Conservation (phyloP, 1,140 invertebrate genomes). For the Caenorhabditis latens region DNA sequence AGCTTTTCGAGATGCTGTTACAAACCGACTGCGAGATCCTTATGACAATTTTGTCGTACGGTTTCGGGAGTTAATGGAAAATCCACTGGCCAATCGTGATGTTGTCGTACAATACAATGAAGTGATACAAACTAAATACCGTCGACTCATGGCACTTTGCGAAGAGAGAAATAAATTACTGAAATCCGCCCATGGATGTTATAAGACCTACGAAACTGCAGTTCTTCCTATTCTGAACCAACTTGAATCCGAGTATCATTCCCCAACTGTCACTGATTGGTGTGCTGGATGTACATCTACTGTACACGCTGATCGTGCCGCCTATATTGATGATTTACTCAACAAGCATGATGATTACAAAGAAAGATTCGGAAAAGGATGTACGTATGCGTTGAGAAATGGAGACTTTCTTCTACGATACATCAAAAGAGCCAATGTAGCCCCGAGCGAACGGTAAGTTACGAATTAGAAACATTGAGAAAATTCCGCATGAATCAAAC, state of each 20-base stretch:
- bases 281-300: slow-evolving; percentile 38
- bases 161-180: slow-evolving; percentile 52
- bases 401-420: slow-evolving; percentile 66
- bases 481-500: too few relatives aligned
- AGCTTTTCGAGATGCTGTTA: slow-evolving; percentile 7
- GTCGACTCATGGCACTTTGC: slow-evolving; percentile 17
- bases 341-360: slow-evolving; percentile 61
- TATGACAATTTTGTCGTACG: slow-evolving; percentile 14
- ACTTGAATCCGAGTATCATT: slow-evolving; percentile 57
- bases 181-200: slow-evolving; percentile 51
- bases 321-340: slow-evolving; percentile 45
- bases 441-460: slow-evolving; percentile 38
- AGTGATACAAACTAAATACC: slow-evolving; percentile 32
- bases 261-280: slow-evolving; percentile 45
- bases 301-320: neutral
- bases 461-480: neutral
- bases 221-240: slow-evolving; percentile 60
- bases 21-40: neutral
- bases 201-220: slow-evolving; percentile 56
- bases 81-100: slow-evolving; percentile 24
- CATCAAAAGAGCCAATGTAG: slow-evolving; percentile 53
- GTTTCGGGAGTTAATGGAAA: slow-evolving; percentile 26
- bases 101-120: slow-evolving; percentile 15
- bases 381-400: slow-evolving; percentile 65
- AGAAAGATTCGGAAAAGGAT: slow-evolving; percentile 64